A percentile compares a stretch with the other conserved stretches of the same genome.
Conservation (phyloP, 2,888 invertebrate species). For the Spisula subtruncata region DNA sequence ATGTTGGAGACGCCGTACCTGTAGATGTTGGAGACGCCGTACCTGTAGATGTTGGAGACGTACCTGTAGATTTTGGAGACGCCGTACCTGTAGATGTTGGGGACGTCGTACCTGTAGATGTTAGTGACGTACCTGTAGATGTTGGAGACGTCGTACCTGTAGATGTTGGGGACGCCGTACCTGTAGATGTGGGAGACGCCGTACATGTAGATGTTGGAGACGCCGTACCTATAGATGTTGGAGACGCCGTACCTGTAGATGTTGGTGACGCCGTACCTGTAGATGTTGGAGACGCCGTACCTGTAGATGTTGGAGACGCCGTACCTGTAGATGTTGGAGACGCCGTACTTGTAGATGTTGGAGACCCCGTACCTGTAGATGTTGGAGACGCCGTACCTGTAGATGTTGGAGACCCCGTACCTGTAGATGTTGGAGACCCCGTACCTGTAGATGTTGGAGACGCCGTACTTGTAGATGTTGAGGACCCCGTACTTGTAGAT, state of each 20-base stretch:
- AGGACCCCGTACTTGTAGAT: neutral
- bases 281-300: neutral
- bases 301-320: neutral
- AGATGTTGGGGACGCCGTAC: no score
- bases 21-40: no score
- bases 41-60: neutral
- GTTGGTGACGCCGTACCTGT: neutral
- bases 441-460: neutral
- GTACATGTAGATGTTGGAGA: neutral
- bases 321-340: neutral
- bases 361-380: neutral
- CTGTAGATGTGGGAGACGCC: neutral
- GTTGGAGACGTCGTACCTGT: no score
- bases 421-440: neutral
- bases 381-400: neutral
- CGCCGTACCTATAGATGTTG: no score
- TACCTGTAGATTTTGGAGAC: neutral
- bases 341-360: neutral
- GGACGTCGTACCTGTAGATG: no score
- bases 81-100: no score
- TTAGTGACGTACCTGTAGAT: no score
- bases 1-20: no score
- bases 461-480: neutral
- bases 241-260: neutral
- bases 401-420: neutral